Conservation (phyloP, 2,113 vertebrate species). For the Pseudorectes ferrugineus region DNA sequence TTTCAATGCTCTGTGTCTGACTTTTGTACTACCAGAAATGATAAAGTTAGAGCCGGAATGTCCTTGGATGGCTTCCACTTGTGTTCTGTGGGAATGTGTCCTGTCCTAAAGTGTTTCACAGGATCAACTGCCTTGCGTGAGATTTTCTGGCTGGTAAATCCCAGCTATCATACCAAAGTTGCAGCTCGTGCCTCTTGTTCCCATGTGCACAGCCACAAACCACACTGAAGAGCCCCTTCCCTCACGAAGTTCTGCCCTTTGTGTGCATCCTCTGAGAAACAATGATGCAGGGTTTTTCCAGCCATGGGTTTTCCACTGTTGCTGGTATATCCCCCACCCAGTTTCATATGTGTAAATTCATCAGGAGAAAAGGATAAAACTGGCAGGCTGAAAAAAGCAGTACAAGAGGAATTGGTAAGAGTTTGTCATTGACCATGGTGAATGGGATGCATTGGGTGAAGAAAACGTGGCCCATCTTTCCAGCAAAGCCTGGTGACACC, state of each 20-base stretch:
- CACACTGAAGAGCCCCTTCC: neutral
- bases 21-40: neutral
- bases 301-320: neutral
- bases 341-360: neutral
- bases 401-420: neutral
- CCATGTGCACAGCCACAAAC: neutral
- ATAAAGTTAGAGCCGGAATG: neutral
- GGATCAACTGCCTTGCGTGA: rapidly evolving
- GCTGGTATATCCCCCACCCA: neutral
- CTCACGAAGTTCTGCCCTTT: neutral
- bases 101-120: neutral
- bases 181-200: neutral
- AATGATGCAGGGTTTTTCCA: neutral
- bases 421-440: neutral
- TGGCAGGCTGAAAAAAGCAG: neutral
- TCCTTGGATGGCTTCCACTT: neutral
- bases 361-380: neutral
- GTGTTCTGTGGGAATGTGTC: neutral
- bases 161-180: neutral
- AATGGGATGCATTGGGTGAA: neutral
- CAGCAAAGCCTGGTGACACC: neutral
- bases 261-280: neutral
- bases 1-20: neutral
- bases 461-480: neutral
- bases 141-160: neutral